Evolutionary conservation across 1,140 invertebrate species (phyloP).

Genomic region (Amyelois transitella): DNA sequence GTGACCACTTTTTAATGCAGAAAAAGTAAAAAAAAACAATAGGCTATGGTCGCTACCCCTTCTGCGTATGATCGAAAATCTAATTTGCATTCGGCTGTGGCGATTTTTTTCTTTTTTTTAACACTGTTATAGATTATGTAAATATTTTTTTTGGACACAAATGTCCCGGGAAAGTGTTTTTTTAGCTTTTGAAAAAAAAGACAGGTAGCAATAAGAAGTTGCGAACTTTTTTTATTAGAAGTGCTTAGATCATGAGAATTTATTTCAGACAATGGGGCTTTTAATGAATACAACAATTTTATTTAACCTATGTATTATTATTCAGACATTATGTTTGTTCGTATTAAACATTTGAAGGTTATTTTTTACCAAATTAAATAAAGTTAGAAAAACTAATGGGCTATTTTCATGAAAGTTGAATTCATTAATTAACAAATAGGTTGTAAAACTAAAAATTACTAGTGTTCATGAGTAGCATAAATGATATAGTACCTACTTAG

Average conservation of each 20-base stretch:
- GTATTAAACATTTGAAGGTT: too few relatives aligned
- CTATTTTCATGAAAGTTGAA: too few relatives aligned
- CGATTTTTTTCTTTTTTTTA: slow-evolving; percentile 50
- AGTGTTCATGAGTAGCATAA: too few relatives aligned
- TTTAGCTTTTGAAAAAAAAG: slow-evolving; percentile 9
- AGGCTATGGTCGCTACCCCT: slow-evolving; percentile 33
- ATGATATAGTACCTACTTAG: too few relatives aligned
- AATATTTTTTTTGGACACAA: slow-evolving; percentile 66
- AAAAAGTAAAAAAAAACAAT: slow-evolving; percentile 46
- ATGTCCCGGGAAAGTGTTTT: slow-evolving; percentile 30
- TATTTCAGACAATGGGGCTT: background rate
- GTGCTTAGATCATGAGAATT: background rate
- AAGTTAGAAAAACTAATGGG: too few relatives aligned
- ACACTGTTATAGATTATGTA: slow-evolving; percentile 49
- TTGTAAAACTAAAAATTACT: too few relatives aligned
- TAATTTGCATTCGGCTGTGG: slow-evolving; percentile 58
- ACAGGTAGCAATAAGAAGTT: background rate
- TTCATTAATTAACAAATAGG: too few relatives aligned
- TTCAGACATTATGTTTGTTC: too few relatives aligned
- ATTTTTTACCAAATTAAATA: too few relatives aligned
- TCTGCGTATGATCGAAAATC: slow-evolving; percentile 12
- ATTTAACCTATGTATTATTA: too few relatives aligned
- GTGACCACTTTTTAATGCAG: slow-evolving; percentile 56
- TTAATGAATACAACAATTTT: background rate
- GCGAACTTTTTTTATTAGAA: background rate